Conservation (phyloP, 2,797 vertebrate species). For the Gambusia yucatana region DNA sequence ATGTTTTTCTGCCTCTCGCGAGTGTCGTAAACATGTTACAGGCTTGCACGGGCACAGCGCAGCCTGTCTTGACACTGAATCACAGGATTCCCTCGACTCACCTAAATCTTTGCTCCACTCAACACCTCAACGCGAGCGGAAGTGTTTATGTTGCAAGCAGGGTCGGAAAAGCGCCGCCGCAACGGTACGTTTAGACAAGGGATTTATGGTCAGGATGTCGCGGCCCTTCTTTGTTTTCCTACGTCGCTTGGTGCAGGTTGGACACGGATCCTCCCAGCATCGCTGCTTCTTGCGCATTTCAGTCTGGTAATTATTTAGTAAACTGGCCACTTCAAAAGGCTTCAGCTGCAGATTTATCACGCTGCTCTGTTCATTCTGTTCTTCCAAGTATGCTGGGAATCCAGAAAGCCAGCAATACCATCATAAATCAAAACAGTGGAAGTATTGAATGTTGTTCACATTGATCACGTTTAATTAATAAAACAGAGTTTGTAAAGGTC, state of each 20-base stretch:
- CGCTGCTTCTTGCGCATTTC: constrained; percentile 4
- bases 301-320: constrained; percentile 3
- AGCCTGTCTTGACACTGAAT: constrained; percentile 70
- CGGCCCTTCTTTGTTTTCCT: constrained; percentile 7
- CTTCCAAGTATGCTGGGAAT: constrained; percentile 29
- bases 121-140: constrained; percentile 73
- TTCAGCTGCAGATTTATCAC: not conserved
- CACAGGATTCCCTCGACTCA: constrained; percentile 64
- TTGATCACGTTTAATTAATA: not conserved
- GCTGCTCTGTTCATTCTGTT: constrained; percentile 5
- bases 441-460: constrained; percentile 12
- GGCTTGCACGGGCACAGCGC: constrained; percentile 54
- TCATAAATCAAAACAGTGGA: constrained; percentile 44
- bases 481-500: constrained; percentile 11
- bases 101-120: constrained; percentile 75
- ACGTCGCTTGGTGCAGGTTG: constrained; percentile 19
- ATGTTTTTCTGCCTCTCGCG: constrained; percentile 52
- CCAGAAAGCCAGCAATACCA: constrained; percentile 25
- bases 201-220: constrained; percentile 59
- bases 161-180: constrained; percentile 46
- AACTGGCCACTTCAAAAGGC: constrained; percentile 7
- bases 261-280: constrained; percentile 9
- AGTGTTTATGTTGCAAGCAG: constrained; percentile 71
- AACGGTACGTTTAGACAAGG: constrained; percentile 40
- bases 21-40: constrained; percentile 72